Base-by-base conservation (phyloP, 1,140 invertebrate species). In the Hyphantria cunea region DNA sequence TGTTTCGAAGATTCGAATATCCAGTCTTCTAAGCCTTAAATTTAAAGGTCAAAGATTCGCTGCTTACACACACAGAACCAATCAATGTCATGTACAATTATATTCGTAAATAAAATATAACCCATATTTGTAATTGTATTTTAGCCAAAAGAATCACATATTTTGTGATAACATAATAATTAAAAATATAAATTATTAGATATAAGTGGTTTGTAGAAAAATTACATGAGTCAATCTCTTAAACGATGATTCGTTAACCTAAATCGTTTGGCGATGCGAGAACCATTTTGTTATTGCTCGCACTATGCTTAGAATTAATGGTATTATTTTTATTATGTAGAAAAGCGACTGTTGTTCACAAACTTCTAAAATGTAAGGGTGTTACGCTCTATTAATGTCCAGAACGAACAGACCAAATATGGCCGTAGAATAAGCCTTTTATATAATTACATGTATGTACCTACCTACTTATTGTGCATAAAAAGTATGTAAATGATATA, bases 111-210 rank as follows among this genome's bases (percentile, higher is more conserved):
- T 14, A 8, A 12, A 37, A 48, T 45, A 17, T 25, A 10, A 44
- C 39, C 32, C 32, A 58, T 32, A 45, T 58, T 58, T 39, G 55
- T 37, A 48, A 17, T 58, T 58, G 37, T 14, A 48, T 15, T 58
- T 58, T 13, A 39, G 55, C 55, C 55, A 58, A 49, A 58, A 34
- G 45, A 32, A 58, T 58, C 55, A 58, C 55, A 48, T 25, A 45
- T 13, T 58, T 12, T 48, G 45, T 58, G 33, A 58, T 39, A n/a
- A n/a, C n/a, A n/a, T n/a, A 58, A 37, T 25, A 42, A 42, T n/a
- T 15, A 54, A 41, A 17, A 6, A 15, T n/a, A 39, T 9, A 42
- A 55, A 55, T 32, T 45, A 8, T 55, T 55, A 55, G 52, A 3
- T 33, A 13, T 55, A 55, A 55, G 51, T 25, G 25, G 41, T 44